Conservation (phyloP, 2,888 invertebrate genomes). For the Scaptomyza parva region DNA sequence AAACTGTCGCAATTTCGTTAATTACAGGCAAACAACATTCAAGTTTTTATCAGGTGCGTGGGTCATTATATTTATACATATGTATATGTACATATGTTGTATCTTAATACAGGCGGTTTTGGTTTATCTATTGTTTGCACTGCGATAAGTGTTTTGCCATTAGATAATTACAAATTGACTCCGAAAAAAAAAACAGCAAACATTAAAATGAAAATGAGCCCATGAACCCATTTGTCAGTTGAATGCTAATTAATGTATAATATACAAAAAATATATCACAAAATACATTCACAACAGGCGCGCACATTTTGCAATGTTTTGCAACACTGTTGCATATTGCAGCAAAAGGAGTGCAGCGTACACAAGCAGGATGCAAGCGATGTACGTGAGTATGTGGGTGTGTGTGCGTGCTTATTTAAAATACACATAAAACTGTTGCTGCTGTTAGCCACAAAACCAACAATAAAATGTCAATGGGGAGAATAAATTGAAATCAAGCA, state of each 20-base stretch:
- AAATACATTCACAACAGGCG: conserved; percentile 41
- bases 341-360: background rate
- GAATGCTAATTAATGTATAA: conserved; percentile 44
- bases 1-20: conserved; percentile 62
- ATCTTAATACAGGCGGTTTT: conserved; percentile 24
- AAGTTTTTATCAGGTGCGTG: conserved; percentile 60
- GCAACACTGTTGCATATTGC: conserved; percentile 55
- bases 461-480: conserved; percentile 13
- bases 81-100: background rate
- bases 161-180: conserved; percentile 60
- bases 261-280: conserved; percentile 14
- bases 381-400: conserved; percentile 2
- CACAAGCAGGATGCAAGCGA: conserved; percentile 10
- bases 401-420: conserved; percentile 9
- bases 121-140: conserved; percentile 70
- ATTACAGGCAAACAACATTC: conserved; percentile 52
- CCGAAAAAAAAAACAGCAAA: conserved; percentile 3
- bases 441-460: conserved; percentile 13
- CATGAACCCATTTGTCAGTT: conserved; percentile 44
- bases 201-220: conserved; percentile 36
- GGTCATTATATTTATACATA: conserved; percentile 25
- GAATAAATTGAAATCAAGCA: conserved; percentile 45
- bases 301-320: conserved; percentile 45
- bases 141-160: conserved; percentile 56
- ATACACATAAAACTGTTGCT: conserved; percentile 42